These are phyloP conservation scores for Seladonia tumulorum DNA, from an alignment of 2,888 invertebrate genomes.

Conservation along the genomic window DNA sequence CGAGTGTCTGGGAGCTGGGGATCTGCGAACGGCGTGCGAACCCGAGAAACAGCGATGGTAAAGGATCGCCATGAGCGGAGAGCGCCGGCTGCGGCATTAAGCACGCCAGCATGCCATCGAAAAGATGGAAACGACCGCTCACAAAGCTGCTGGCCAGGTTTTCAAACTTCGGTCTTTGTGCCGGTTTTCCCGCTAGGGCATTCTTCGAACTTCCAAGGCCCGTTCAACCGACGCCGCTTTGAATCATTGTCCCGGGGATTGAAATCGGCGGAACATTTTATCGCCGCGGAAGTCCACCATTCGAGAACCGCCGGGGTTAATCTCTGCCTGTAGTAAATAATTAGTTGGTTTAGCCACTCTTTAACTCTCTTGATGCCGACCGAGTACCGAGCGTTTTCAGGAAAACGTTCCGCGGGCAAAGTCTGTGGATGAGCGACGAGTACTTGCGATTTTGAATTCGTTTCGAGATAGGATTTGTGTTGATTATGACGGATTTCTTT, in stretches of 20 bases:
- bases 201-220: constrained; percentile 13
- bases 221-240: constrained; percentile 1
- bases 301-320: not conserved
- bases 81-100: constrained; percentile 28
- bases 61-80: constrained; percentile 40
- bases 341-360: not conserved
- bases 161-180: constrained; percentile 48
- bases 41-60: constrained; percentile 41
- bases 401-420: not conserved
- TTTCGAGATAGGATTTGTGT: not conserved
- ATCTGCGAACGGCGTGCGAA: constrained; percentile 50
- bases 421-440: not conserved
- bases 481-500: not conserved
- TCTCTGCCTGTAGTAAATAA: not conserved
- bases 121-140: constrained; percentile 45
- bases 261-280: constrained; percentile 17
- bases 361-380: not conserved
- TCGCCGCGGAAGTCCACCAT: too few species aligned
- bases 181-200: not conserved
- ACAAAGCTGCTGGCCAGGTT: constrained; percentile 34
- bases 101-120: not conserved
- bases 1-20: constrained; percentile 40
- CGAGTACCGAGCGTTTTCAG: not conserved
- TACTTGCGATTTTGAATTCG: not conserved
- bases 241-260: constrained; percentile 3